Base-by-base conservation (phyloP, 2,113 vertebrate species). In the Notarius lentiginosus region DNA sequence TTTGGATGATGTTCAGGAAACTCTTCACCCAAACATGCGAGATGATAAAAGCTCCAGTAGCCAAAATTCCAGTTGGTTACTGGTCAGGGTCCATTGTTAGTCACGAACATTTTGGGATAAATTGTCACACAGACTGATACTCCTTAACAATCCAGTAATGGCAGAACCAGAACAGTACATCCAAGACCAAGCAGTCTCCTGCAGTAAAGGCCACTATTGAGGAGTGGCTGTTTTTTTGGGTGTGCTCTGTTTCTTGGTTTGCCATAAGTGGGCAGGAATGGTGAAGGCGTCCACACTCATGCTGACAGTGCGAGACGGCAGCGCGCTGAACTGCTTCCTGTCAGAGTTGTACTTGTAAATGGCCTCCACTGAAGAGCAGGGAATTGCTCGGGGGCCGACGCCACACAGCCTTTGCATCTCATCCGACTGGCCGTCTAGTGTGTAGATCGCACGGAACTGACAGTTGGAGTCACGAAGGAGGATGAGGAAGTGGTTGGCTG, bases 311-410 rank as follows among this genome's bases (percentile, higher is more conserved):
- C 96, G 97, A 56, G 96, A 96, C 0, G 97, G 97, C 87, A 98
- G 97, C 88, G 95, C 92, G 14, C 95, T 97, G 89, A 98, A 98
- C 88, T 97, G 96, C 92, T 98, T 98, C 88, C 96, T 95, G 91
- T 97, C 97, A 0, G 97, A 98, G 86, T 96, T 98, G 95, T 98
- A 98, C 89, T 98, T 98, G 89, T 96, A 98, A 91, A 98, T 97
- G 87, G 95, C 94, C 66, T 97, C 96, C 0, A 98, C 95, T 92
- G 96, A 96, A 85, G 95, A 79, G 0, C 94, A 91, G 7, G 91
- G 92, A 72, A 98, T 92, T 0, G 92, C 91, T 6, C 95, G 94
- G 0, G 97, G 97, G 0, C 97, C 97, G 0, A 96, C 93, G 8
- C 97, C 97, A 0, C 95, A 91, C 90, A 98, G 77, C 22, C 97